Evolutionary conservation across 2,113 vertebrate species (phyloP), one percentile per base, ranked within the genome.

Genomic region (Burhinus bistriatus): DNA sequence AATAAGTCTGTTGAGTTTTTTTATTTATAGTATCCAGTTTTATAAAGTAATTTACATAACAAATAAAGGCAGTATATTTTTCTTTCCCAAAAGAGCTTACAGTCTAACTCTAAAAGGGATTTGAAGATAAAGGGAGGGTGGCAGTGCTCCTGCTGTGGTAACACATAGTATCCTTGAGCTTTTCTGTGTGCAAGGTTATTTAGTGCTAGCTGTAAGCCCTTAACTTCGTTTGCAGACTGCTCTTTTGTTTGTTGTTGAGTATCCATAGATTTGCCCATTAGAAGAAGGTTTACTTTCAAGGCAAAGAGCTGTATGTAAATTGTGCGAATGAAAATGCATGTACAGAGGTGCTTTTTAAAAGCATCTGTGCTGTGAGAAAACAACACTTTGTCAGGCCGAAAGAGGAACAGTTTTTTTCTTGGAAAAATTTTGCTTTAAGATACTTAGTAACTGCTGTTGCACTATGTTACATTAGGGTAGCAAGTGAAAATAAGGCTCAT

Each of bases 41-140:
- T 76, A 72, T 51, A 12, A 87, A 87, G 61, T 52, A 7, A 87
- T 95, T 91, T 90, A 9, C 73, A 38, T 90, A 45, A 59, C 57
- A 89, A 44, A 87, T 64, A 32, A 69, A 80, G 27, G 19, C 47
- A 8, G 70, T 73, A 5, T 58, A 1, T 69, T 75, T 65, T 82
- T n/a, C 52, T 83, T 79, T 54, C 52, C 75, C 78, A 38, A 8
- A 1, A 52, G 70, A n/a, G 70, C 61, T 83, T 62, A 2, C 13
- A n/a, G 65, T 32, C 55, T 61, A 20, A 5, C 23, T 83, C 55
- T 11, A 9, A 9, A 66, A 49, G 45, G 76, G 72, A 27, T 89
- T 59, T 81, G 58, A 29, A 49, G 71, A 14, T 54, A 52, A 51
- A 85, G 36, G 32, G 71, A 11, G 40, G 34, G 71, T 44, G 61